These are phyloP conservation scores for Bombus affinis DNA, from an alignment of 1,140 invertebrate genomes.

Conservation along the genomic window DNA sequence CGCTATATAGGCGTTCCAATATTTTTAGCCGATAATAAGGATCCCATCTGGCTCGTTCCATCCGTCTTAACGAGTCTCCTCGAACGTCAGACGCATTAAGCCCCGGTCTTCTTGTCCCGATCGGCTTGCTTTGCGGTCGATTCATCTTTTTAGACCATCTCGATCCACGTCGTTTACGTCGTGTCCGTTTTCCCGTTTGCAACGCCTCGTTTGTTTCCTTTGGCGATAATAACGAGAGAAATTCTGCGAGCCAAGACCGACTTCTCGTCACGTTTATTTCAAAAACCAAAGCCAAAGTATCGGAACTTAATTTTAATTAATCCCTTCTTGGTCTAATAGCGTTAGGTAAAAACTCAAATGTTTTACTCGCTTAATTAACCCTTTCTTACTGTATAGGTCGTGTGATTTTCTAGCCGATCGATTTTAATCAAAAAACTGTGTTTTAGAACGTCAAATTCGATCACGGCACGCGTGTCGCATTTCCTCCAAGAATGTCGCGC, in stretches of 20 bases:
- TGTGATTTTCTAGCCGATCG: no score
- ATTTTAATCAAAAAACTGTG: no score
- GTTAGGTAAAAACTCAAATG: no score
- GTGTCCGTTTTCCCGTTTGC: neutral
- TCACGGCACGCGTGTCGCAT: no score
- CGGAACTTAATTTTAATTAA: neutral
- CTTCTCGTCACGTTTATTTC: neutral
- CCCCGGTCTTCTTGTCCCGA: neutral
- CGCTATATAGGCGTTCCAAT: slow-evolving; percentile 6
- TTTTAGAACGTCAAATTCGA: no score
- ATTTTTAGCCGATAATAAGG: slow-evolving; percentile 40
- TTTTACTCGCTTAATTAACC: no score
- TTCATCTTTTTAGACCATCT: slow-evolving; percentile 47
- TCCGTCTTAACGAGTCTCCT: slow-evolving; percentile 24
- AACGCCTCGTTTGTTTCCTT: neutral
- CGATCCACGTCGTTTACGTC: slow-evolving; percentile 25
- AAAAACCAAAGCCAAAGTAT: neutral
- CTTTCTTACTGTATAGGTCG: no score
- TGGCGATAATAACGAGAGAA: neutral
- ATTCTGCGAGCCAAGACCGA: neutral
- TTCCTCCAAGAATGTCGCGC: neutral
- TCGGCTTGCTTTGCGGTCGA: neutral
- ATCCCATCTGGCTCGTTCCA: slow-evolving; percentile 32
- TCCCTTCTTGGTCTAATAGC: neutral
- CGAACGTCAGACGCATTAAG: slow-evolving; percentile 26